A percentile compares a stretch with the other conserved stretches of the same genome.
Evolutionary conservation across 2,888 invertebrate genomes (phyloP).

Genomic region (Trichogramma evanescens): DNA sequence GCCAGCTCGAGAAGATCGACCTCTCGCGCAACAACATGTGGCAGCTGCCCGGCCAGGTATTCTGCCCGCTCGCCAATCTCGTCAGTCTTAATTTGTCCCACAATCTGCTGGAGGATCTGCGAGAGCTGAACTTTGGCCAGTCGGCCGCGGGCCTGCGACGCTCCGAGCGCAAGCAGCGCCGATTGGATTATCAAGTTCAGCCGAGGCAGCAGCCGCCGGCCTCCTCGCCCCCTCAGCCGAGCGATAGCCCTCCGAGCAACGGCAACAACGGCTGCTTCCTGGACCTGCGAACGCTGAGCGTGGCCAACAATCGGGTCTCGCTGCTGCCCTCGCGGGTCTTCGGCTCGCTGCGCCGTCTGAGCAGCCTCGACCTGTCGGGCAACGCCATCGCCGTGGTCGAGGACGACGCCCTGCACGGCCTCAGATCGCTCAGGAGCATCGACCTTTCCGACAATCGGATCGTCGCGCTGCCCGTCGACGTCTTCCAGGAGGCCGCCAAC

Average conservation of each 20-base stretch:
- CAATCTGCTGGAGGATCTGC: conserved; percentile 81
- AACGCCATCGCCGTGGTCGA: conserved; percentile 86
- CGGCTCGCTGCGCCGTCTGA: conserved; percentile 68
- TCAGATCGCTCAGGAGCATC: conserved; percentile 75
- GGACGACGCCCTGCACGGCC: conserved; percentile 72
- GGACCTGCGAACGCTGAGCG: conserved; percentile 76
- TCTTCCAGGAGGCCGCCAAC: conserved; percentile 72
- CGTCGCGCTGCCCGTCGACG: conserved; percentile 75
- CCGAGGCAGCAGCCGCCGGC: conserved; percentile 45
- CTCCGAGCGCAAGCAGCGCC: conserved; percentile 48
- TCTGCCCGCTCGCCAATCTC: conserved; percentile 74
- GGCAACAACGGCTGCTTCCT: conserved; percentile 56
- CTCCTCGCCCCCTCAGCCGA: not conserved
- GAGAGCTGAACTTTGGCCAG: conserved; percentile 78
- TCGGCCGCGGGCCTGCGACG: conserved; percentile 28
- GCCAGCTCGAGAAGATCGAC: conserved; percentile 76
- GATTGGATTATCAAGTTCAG: conserved; percentile 44
- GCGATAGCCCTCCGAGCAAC: not conserved
- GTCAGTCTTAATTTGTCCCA: conserved; percentile 77
- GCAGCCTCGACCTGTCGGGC: conserved; percentile 74
- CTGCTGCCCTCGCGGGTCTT: conserved; percentile 77
- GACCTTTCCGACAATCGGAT: conserved; percentile 88
- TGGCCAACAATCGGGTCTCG: conserved; percentile 78
- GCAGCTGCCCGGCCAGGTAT: conserved; percentile 79
- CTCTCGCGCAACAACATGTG: conserved; percentile 83